A percentile compares a stretch with the other conserved stretches of the same genome.
Conservation (phyloP, 2,888 invertebrate genomes). For the Hypsopygia costalis region DNA sequence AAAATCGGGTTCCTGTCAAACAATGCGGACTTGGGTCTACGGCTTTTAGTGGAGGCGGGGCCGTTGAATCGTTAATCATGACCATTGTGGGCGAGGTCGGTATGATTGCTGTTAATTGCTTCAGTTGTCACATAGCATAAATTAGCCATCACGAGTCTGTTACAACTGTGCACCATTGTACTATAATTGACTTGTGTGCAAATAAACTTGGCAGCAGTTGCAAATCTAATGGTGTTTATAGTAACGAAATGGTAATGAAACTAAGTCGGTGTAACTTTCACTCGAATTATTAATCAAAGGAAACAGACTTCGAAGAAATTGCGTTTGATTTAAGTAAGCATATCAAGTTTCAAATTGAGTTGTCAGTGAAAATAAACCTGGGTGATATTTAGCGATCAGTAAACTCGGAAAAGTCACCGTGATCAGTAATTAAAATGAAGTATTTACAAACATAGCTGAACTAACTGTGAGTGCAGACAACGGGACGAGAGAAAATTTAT, state of each 20-base stretch:
- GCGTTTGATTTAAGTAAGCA: too few relatives aligned
- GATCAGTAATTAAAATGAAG: too few relatives aligned
- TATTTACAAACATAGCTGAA: too few relatives aligned
- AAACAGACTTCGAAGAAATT: background rate
- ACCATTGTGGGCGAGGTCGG: slow-evolving; percentile 4
- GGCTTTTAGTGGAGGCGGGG: slow-evolving; percentile 7
- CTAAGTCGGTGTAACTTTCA: too few relatives aligned
- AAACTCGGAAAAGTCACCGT: too few relatives aligned
- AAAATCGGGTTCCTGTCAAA: slow-evolving; percentile 7
- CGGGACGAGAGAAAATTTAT: slow-evolving; percentile 1
- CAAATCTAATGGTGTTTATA: too few relatives aligned
- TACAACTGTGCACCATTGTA: background rate
- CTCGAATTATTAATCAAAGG: background rate
- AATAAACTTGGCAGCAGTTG: too few relatives aligned
- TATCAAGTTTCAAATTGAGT: too few relatives aligned
- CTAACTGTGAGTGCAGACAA: too few relatives aligned
- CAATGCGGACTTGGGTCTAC: slow-evolving; percentile 2
- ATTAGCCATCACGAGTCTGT: slow-evolving; percentile 3
- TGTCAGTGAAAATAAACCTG: too few relatives aligned
- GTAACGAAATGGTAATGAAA: too few relatives aligned
- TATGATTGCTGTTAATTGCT: slow-evolving; percentile 10
- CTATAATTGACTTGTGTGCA: background rate
- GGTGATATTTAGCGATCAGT: too few relatives aligned
- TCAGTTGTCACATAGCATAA: slow-evolving; percentile 8
- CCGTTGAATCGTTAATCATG: slow-evolving; percentile 8